Conservation (phyloP, 2,797 vertebrate species). For the Taenioides sp. region DNA sequence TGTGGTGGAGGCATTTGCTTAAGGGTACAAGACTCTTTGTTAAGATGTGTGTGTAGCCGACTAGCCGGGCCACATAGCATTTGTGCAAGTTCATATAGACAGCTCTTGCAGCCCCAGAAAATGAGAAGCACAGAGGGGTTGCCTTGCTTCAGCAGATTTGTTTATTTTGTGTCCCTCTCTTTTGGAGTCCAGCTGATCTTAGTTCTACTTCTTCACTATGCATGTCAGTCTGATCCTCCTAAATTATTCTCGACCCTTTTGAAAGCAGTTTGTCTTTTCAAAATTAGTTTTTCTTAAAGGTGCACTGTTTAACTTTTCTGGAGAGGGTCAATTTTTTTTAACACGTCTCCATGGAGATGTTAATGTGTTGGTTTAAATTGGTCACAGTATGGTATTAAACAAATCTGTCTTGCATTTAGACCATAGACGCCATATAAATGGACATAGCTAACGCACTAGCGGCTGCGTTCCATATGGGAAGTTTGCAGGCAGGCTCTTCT, state of each 20-base stretch:
- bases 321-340: no score
- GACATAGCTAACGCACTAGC: no score
- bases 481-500: no score
- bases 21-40: conserved; percentile 46
- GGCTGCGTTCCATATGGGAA: no score
- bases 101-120: conserved; percentile 30
- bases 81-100: conserved; percentile 18
- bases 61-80: neutral
- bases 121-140: conserved; percentile 21
- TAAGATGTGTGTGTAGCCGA: conserved; percentile 20
- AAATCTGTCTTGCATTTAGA: no score
- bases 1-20: conserved; percentile 44
- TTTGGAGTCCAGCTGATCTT: conserved; percentile 22
- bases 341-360: no score
- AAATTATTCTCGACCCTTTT: conserved; percentile 23
- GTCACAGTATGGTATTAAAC: conserved; percentile 17
- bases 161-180: conserved; percentile 18
- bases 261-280: conserved; percentile 24
- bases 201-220: neutral
- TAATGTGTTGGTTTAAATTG: neutral
- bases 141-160: conserved; percentile 19
- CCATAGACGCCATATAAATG: no score
- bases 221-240: conserved; percentile 8
- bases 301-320: no score
- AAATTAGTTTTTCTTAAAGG: neutral